phyloP scores from a whole-genome alignment of 2,113 vertebrate genomes.

The Echinops telfairi region DNA sequence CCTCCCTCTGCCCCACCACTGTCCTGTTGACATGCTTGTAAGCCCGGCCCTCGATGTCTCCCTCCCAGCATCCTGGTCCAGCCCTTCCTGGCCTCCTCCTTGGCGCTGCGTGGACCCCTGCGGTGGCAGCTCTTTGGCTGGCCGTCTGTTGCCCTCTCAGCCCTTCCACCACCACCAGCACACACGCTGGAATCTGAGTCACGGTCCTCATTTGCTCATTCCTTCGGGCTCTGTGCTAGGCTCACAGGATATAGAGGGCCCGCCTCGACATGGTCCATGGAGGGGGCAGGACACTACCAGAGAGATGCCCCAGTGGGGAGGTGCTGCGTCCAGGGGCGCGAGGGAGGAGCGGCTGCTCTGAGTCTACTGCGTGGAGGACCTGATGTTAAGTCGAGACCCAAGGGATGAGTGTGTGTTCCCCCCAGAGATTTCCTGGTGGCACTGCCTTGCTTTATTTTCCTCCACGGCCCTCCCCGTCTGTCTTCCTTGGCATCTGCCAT shows the following conservation, averaged over 20 bases:
- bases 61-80: background rate
- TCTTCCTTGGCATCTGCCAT: constrained; percentile 25
- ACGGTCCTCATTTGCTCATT: background rate
- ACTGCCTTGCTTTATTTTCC: background rate
- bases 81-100: background rate
- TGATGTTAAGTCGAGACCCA: background rate
- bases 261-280: background rate
- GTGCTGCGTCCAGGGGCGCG: background rate
- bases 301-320: accelerated
- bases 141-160: no score
- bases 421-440: background rate
- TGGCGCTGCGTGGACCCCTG: background rate
- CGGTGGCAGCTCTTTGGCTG: background rate
- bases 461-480: background rate
- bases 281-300: background rate
- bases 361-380: background rate
- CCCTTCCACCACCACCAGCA: no score
- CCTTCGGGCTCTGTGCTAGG: background rate
- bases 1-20: background rate
- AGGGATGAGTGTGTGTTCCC: background rate
- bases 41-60: background rate
- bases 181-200: background rate
- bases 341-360: background rate
- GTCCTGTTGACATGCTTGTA: background rate
- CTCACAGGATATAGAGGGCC: background rate